Conservation (phyloP, 1,140 invertebrate species). For the Lamellibrachia luymesi region DNA sequence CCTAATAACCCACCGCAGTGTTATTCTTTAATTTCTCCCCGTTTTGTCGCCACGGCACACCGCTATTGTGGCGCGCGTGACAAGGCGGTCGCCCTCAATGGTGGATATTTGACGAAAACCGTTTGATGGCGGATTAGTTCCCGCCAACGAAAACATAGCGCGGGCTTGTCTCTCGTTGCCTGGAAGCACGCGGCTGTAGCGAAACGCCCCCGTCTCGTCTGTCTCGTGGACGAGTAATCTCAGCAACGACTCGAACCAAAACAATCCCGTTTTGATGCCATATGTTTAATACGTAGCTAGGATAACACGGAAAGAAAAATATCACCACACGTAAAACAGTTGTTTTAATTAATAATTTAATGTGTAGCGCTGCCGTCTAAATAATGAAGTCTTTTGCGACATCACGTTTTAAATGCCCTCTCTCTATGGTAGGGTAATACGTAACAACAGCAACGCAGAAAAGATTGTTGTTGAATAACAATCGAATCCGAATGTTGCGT, state of each 20-base stretch:
- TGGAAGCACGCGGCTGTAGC: not conserved
- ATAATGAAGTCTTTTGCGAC: not conserved
- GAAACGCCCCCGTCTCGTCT: not conserved
- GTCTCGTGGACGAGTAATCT: not conserved
- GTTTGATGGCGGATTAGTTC: not conserved
- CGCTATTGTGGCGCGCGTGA: not conserved
- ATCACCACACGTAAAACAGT: not conserved
- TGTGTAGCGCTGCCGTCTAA: not conserved
- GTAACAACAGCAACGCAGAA: not conserved
- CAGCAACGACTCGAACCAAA: too few species aligned
- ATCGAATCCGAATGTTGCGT: not conserved
- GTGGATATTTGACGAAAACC: not conserved
- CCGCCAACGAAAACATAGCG: constrained; percentile 3
- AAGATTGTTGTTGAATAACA: not conserved
- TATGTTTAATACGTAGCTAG: not conserved
- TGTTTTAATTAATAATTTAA: constrained; percentile 6
- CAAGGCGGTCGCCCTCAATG: not conserved
- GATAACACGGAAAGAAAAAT: not conserved
- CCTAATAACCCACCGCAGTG: not conserved
- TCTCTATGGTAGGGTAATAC: not conserved
- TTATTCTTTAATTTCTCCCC: not conserved
- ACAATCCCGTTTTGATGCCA: not conserved
- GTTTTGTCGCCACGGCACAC: not conserved
- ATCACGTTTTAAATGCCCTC: not conserved
- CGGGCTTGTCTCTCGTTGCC: not conserved